Conservation (phyloP, 2,888 invertebrate genomes). For the Masnerella sp. region DNA sequence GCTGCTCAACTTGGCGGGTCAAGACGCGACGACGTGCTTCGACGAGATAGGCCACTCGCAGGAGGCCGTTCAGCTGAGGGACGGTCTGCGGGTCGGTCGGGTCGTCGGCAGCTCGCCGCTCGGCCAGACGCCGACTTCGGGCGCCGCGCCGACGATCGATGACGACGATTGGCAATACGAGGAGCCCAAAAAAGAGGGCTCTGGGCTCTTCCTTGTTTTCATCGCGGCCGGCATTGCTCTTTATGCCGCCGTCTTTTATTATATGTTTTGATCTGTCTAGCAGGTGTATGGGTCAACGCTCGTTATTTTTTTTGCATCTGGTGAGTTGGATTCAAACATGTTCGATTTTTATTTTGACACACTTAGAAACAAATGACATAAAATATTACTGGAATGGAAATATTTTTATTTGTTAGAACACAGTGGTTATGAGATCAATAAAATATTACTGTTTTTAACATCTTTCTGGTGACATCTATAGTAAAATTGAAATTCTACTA, state of each 20-base stretch:
- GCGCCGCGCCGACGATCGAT: conserved; percentile 51
- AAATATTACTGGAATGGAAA: too few species aligned
- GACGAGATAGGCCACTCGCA: conserved; percentile 84
- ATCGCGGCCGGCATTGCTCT: conserved; percentile 58
- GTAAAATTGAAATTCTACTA: too few species aligned
- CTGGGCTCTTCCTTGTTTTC: conserved; percentile 54
- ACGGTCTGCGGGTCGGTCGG: conserved; percentile 81
- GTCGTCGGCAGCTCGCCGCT: conserved; percentile 64
- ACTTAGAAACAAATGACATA: too few species aligned
- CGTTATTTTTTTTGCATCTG: too few species aligned
- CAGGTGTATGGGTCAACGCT: too few species aligned
- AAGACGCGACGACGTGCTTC: conserved; percentile 82
- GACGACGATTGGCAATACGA: conserved; percentile 68
- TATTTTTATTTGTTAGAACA: too few species aligned
- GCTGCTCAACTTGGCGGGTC: conserved; percentile 79
- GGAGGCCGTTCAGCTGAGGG: conserved; percentile 82
- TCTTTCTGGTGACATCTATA: too few species aligned
- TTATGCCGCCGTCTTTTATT: conserved; percentile 67
- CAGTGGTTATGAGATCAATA: too few species aligned
- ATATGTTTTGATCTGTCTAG: conserved; percentile 42
- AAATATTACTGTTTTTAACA: too few species aligned
- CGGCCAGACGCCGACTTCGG: neutral
- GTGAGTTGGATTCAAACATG: too few species aligned
- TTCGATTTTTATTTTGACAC: too few species aligned
- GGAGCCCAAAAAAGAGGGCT: conserved; percentile 58